These are phyloP conservation scores for Xestia rhomboidea DNA, from an alignment of 2,888 invertebrate species.

Conservation along the genomic window DNA sequence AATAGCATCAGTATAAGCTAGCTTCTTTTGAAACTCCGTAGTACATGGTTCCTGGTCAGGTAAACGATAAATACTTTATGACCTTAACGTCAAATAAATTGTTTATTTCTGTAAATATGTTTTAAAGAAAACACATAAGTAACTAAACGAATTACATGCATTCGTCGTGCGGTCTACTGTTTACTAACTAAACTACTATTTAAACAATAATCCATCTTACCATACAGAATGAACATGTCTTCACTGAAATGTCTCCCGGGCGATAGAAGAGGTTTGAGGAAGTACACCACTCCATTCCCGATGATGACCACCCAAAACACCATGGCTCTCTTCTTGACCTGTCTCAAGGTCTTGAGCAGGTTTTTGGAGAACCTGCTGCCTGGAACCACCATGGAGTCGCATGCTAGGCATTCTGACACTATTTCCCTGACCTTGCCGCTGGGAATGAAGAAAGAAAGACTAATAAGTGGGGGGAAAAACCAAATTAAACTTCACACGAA, in stretches of 20 bases:
- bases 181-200: not conserved
- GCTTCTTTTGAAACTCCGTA: not conserved
- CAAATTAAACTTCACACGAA: not conserved
- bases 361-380: slow-evolving; percentile 74
- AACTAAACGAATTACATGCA: not conserved
- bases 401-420: slow-evolving; percentile 69
- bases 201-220: slow-evolving; percentile 15
- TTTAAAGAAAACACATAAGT: not conserved
- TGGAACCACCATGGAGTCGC: slow-evolving; percentile 66
- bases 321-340: slow-evolving; percentile 77
- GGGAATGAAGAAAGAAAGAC: not conserved
- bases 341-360: slow-evolving; percentile 67
- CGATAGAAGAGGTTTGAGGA: slow-evolving; percentile 68
- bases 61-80: not conserved
- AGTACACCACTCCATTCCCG: slow-evolving; percentile 72
- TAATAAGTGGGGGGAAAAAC: not conserved
- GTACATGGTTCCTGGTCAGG: not conserved
- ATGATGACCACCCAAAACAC: slow-evolving; percentile 77
- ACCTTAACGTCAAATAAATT: not conserved
- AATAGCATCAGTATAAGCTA: not conserved
- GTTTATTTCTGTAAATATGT: not conserved
- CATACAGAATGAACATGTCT: slow-evolving; percentile 61
- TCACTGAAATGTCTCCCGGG: slow-evolving; percentile 79
- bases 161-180: not conserved
- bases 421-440: slow-evolving; percentile 72